Base-by-base conservation (phyloP, 2,888 invertebrate species). In the Mycalesis mineus region DNA sequence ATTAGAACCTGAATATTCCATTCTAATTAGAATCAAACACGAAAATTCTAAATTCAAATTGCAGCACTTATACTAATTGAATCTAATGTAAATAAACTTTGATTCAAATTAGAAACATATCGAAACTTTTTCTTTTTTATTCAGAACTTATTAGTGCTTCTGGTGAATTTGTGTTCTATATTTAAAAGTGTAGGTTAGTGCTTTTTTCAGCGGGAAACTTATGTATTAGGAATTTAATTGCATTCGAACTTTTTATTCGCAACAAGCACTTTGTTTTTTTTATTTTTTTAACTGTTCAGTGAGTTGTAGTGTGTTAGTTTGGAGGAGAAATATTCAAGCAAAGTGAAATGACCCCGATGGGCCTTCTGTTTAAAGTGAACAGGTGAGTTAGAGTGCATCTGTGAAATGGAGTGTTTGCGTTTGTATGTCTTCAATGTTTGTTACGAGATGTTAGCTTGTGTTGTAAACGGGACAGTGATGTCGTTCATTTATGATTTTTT, bases 291-390 rank as follows among this genome's bases (percentile, higher is more conserved):
- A 52, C 52, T 52, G 31, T 52, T 42, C 33, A 31, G 39, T 51
- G 37, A 29, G 29, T 41, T 33, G 52, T 55, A 65, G 64, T 63
- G 64, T 63, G 2, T 22, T 22, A 65, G 76, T 79, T 79, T 62
- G 63, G 67, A 67, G 62, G 60, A 57, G 53, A 57, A 61, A 57
- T 65, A 61, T 62, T 60, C 52, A 58, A 66, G 55, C 61, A 65
- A 65, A 69, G 68, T 73, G 85, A 78, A 68, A 91, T 92, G 89
- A 89, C 89, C 88, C 91, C 92, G 47, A 91, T 91, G 67, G 91
- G 91, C 82, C 87, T 92, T 72, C 83, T 91, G 78, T 91, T 91
- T 72, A 91, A 91, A 84, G 88, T 91, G 77, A 89, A 91, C 84
- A 91, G 91, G 92, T 92, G 82, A 76, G 87, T 77, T 73, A 50